phyloP scores from a whole-genome alignment of 2,797 vertebrate genomes.

The Sphaeramia orbicularis region DNA sequence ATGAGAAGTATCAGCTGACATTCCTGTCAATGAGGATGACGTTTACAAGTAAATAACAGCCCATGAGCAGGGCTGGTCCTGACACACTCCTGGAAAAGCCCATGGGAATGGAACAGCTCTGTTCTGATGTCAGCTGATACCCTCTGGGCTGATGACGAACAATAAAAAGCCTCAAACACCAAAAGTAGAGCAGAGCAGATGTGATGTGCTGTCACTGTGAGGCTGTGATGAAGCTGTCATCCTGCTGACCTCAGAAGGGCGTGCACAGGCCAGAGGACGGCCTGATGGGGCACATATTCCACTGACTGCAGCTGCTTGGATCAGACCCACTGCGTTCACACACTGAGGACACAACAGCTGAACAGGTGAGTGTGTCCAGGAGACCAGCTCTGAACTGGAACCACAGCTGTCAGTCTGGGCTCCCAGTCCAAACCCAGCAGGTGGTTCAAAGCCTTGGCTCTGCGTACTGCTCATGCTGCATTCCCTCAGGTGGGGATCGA shows the following conservation, averaged over 20 bases:
- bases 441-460: constrained; percentile 15
- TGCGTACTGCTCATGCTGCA: constrained; percentile 2
- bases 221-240: too few species aligned
- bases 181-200: constrained; percentile 35
- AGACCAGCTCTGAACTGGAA: constrained; percentile 22
- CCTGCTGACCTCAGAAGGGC: constrained; percentile 38
- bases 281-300: constrained; percentile 47
- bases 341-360: not conserved
- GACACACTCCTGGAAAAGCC: constrained; percentile 7
- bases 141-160: constrained; percentile 35
- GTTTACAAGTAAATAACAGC: constrained; percentile 3
- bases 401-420: constrained; percentile 10
- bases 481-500: not conserved
- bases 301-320: constrained; percentile 30
- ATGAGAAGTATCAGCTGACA: not conserved
- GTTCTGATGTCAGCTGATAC: constrained; percentile 4
- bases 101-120: constrained; percentile 25
- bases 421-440: constrained; percentile 12
- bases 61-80: constrained; percentile 11
- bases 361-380: constrained; percentile 32
- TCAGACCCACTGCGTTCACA: constrained; percentile 39
- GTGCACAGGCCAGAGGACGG: constrained; percentile 11
- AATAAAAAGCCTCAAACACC: constrained; percentile 25
- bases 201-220: constrained; percentile 52
- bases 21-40: not conserved